Conservation (phyloP, 2,888 invertebrate genomes). For the Dolomedes plantarius region DNA sequence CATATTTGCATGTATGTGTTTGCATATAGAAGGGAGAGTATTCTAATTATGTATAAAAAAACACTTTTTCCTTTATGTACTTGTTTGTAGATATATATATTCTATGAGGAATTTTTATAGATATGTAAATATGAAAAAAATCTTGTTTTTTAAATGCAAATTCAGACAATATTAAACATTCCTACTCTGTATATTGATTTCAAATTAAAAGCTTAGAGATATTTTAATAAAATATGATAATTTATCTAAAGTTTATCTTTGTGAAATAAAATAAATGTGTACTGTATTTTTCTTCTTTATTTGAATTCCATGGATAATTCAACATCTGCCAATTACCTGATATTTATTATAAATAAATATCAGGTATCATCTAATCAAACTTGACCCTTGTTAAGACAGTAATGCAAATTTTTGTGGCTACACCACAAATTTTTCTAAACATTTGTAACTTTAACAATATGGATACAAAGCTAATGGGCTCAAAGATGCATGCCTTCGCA, state of each 20-base stretch:
- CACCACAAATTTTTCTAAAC: too few relatives aligned
- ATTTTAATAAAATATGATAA: background rate
- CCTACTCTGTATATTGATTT: background rate
- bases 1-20: background rate
- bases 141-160: background rate
- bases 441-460: too few relatives aligned
- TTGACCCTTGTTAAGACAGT: too few relatives aligned
- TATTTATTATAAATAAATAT: too few relatives aligned
- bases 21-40: background rate
- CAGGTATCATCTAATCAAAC: too few relatives aligned
- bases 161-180: background rate
- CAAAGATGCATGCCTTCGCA: too few relatives aligned
- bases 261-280: background rate
- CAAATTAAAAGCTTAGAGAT: background rate
- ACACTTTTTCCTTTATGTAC: too few relatives aligned
- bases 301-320: background rate
- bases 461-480: too few relatives aligned
- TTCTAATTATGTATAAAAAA: too few relatives aligned
- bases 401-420: too few relatives aligned
- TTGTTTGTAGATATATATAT: background rate
- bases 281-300: background rate
- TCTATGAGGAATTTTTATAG: background rate
- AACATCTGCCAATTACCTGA: too few relatives aligned
- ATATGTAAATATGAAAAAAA: background rate
- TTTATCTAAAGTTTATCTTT: slow-evolving; percentile 6